Evolutionary conservation across 2,113 vertebrate species (phyloP), one percentile per base, ranked within the genome.

Genomic region (Tragelaphus scriptus): DNA sequence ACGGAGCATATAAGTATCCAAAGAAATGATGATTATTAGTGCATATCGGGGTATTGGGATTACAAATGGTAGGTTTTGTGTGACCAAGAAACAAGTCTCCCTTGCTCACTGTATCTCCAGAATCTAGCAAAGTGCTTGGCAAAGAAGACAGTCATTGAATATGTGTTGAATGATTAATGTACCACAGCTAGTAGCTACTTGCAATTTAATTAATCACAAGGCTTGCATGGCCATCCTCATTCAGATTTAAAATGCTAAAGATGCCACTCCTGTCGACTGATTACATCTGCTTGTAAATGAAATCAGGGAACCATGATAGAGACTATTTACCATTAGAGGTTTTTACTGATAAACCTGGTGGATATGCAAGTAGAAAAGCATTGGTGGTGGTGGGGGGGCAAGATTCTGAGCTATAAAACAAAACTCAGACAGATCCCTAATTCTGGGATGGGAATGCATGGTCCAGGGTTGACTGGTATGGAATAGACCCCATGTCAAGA

Each of bases 281-380:
- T 36, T 13, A 44, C 15, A 92, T 94, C 80, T 71, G 36, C 26
- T 75, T 97, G 36, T 55, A 94, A 92, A 53, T 87, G 21, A 96
- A 80, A 53, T 36, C n/a, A 86, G 28, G 11, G 2, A 9, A n/a
- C 84, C 16, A 51, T n/a, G 84, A 71, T 14, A 95, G 59, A 97
- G 47, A 85, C 71, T 0, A 2, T 59, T 55, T 32, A 26, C 9
- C 26, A 51, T 51, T 82, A 5, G 26, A 61, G 17, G 17, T 25
- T 94, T 68, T 91, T 51, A 85, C 32, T 82, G 8, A 17, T 81
- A 80, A 90, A 82, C 4, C 2, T 85, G 32, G 15, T 23, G 7
- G 59, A 91, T 32, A 61, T 61, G 14, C 58, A 81, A 26, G 3
- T 56, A 51, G 21, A 88, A 75, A 91, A 75, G 30, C 77, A 17